These are phyloP conservation scores for Stichodactyla mertensii DNA, from an alignment of 64 coral and sea anemone species.

Conservation along the genomic window DNA sequence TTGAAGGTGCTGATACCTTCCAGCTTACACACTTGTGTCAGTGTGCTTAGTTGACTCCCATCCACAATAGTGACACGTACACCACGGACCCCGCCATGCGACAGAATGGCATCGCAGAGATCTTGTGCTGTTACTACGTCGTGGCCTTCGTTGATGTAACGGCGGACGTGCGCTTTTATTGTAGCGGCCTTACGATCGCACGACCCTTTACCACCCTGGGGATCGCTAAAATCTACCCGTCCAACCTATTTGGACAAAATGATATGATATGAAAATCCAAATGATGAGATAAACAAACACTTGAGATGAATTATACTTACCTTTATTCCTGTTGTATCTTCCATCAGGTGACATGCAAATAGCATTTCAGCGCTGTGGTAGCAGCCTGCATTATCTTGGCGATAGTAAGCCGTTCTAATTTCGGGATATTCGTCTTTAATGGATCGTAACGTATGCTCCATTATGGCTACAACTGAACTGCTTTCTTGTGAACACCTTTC, in stretches of 20 bases:
- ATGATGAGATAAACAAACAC: background rate
- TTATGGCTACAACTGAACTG: background rate
- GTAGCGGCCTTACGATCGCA: slow-evolving; percentile 28
- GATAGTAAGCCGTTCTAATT: background rate
- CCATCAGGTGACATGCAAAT: background rate
- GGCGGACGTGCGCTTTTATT: slow-evolving; percentile 9
- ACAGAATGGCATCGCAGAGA: slow-evolving; percentile 19
- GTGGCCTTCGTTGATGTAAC: background rate
- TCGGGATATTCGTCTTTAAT: background rate
- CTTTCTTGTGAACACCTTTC: slow-evolving; percentile 20
- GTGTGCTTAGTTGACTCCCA: background rate
- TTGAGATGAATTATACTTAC: background rate
- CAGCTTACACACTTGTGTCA: background rate
- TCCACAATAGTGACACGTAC: slow-evolving; percentile 33
- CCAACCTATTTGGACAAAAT: slow-evolving; percentile 11
- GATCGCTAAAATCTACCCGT: background rate
- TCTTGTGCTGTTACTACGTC: slow-evolving; percentile 23
- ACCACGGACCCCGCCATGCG: slow-evolving; percentile 27
- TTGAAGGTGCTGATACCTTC: slow-evolving; percentile 39
- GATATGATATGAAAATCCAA: background rate
- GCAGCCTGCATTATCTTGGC: slow-evolving; percentile 12
- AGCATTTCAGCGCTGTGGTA: slow-evolving; percentile 19
- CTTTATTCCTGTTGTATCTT: slow-evolving; percentile 6
- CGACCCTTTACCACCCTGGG: background rate
- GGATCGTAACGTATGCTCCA: slow-evolving; percentile 15